These are phyloP conservation scores for Euwallacea fornicatus DNA, from an alignment of 1,140 invertebrate species.

Conservation along the genomic window DNA sequence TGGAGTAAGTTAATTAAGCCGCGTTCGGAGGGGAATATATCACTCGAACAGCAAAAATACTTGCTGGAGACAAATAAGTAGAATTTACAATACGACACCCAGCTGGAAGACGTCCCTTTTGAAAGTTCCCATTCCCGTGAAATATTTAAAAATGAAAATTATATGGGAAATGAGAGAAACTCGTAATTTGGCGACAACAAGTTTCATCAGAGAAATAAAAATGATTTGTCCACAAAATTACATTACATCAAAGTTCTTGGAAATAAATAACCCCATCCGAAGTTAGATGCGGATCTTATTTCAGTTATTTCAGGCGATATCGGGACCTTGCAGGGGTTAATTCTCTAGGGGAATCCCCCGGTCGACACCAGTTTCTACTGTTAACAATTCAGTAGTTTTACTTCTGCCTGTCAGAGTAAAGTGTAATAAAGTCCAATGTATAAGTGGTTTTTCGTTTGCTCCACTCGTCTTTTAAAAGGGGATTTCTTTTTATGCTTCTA, in stretches of 20 bases:
- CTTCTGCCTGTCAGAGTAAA: constrained; percentile 53
- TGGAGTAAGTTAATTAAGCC: constrained; percentile 35
- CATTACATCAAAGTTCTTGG: constrained; percentile 25
- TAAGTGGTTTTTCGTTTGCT: constrained; percentile 37
- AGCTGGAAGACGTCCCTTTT: too few relatives aligned
- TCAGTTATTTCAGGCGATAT: constrained; percentile 51
- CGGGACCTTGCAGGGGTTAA: constrained; percentile 51
- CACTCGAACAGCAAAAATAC: constrained; percentile 3
- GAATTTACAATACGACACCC: neutral
- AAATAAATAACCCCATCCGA: constrained; percentile 40
- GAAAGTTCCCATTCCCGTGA: too few relatives aligned
- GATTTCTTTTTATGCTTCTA: constrained; percentile 2
- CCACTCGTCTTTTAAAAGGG: constrained; percentile 31
- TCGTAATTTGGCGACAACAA: neutral
- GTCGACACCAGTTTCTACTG: constrained; percentile 51
- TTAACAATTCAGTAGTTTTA: constrained; percentile 55
- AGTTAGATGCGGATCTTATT: constrained; percentile 34
- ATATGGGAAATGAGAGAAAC: neutral
- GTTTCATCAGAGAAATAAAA: constrained; percentile 12
- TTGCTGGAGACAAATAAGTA: constrained; percentile 3
- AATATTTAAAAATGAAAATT: too few relatives aligned
- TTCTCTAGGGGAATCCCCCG: constrained; percentile 46
- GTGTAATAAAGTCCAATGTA: constrained; percentile 53
- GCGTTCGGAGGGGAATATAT: constrained; percentile 26
- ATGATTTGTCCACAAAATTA: constrained; percentile 41